phyloP scores from a whole-genome alignment of 1,140 invertebrate species.

The Acromyrmex echinatior region DNA sequence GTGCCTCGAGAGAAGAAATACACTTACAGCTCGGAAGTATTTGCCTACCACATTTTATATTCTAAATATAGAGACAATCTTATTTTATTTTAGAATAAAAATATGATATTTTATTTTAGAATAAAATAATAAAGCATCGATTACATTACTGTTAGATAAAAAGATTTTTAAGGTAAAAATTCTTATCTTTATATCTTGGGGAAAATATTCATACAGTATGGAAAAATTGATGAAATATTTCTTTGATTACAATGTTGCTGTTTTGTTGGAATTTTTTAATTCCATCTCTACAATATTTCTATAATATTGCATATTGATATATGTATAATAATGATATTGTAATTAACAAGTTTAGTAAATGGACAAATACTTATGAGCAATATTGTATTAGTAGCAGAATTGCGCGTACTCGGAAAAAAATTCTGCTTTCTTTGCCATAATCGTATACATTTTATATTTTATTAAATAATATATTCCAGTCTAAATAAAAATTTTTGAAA shows the following conservation, averaged over 20 bases:
- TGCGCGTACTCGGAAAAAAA: neutral
- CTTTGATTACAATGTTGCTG: neutral
- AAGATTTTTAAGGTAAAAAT: constrained; percentile 3
- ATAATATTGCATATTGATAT: neutral
- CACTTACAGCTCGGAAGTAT: neutral
- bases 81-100: neutral
- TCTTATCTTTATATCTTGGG: neutral
- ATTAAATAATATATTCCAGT: constrained; percentile 3
- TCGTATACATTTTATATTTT: neutral
- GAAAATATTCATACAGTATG: neutral
- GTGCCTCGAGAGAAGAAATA: constrained; percentile 29
- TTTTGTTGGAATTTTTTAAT: neutral
- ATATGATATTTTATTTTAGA: neutral
- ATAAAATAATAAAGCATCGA: neutral
- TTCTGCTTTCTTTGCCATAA: neutral
- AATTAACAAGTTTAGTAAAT: neutral
- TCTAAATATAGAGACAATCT: neutral
- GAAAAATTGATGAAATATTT: constrained; percentile 6
- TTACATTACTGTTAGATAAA: neutral
- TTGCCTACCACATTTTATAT: neutral
- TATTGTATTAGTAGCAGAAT: neutral
- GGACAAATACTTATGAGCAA: constrained; percentile 11
- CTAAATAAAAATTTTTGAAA: constrained; percentile 23
- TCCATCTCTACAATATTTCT: neutral
- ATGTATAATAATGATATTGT: neutral